Evolutionary conservation across 2,797 vertebrate species (phyloP), one percentile per base, ranked within the genome.

Genomic region (Gephyroberyx darwinii): DNA sequence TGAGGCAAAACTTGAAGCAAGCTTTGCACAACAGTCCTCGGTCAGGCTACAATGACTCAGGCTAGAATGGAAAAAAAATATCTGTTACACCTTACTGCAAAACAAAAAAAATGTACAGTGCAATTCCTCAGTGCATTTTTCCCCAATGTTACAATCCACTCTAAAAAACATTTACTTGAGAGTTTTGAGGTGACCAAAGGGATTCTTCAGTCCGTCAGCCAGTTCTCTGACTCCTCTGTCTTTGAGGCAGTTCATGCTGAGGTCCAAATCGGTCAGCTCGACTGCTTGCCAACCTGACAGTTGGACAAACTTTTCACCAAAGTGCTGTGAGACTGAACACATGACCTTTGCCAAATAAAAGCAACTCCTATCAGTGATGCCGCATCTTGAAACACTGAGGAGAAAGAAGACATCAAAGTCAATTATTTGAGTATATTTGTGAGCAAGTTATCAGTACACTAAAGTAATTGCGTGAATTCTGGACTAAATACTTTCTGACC

Each of bases 171-270:
- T 5, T 76, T 53, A 87, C 87, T 80, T 84, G 20, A 89, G 75
- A 39, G 12, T 61, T 67, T 19, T 60, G 52, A 87, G 69, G 8
- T 71, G 51, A 67, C 57, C 56, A 52, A 19, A 62, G 0, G 81
- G 79, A 50, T 84, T 85, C 37, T 17, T 72, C 41, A 86, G 43
- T 10, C 68, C 39, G 1, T n/a, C 13, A 1, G 71, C 56, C 1
- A 87, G 10, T 3, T 60, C 47, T 48, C 13, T 68, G 13, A 71
- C 69, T 22, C 84, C 84, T 0, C 9, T 2, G 62, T 89, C 87
- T 63, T 12, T 12, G 8, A 89, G 45, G 59, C 4, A 20, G 78
- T 87, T 87, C 77, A 69, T 79, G 81, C 87, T 89, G 56, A 89
- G 68, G 55, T 89, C 73, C 0, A 89, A 58, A 0, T 81, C 67